A percentile compares a stretch with the other conserved stretches of the same genome.
These are phyloP conservation scores for Acanthosepion lycidas DNA, from an alignment of 2,888 invertebrate genomes.

Conservation along the genomic window DNA sequence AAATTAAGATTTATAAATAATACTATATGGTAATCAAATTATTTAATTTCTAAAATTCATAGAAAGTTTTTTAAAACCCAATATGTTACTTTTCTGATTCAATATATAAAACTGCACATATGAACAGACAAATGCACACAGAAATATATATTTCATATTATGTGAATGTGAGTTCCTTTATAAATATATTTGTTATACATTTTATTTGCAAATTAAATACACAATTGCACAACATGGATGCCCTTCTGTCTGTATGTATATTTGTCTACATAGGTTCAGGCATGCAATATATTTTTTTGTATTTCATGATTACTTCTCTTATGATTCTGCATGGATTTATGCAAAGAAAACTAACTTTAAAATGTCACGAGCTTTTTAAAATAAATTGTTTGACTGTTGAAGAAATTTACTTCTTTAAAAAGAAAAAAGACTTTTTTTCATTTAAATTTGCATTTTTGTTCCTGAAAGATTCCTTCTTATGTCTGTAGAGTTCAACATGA, in stretches of 20 bases:
- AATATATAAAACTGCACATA: not conserved
- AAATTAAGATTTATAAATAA: too few relatives aligned
- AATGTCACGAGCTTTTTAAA: not conserved
- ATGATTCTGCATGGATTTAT: not conserved
- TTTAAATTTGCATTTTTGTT: conserved; percentile 33
- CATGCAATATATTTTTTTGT: conserved; percentile 6
- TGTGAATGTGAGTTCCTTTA: not conserved
- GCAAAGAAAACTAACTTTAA: not conserved
- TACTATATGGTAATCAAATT: too few relatives aligned
- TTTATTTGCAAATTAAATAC: not conserved
- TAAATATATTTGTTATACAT: not conserved
- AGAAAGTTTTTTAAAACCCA: too few relatives aligned
- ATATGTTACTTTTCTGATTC: not conserved
- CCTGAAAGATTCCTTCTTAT: conserved; percentile 33
- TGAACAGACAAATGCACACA: not conserved
- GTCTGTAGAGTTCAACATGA: conserved; percentile 42
- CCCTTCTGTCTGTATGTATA: not conserved
- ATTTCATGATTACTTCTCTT: not conserved
- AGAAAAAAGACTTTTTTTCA: not conserved
- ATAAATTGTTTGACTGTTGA: conserved; percentile 21
- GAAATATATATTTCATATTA: not conserved
- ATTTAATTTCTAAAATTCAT: too few relatives aligned
- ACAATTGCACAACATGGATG: conserved; percentile 1
- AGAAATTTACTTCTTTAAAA: not conserved
- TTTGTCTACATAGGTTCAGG: conserved; percentile 8